Evolutionary conservation across 2,113 vertebrate genomes (phyloP).

Genomic region (Antigone vipio): DNA sequence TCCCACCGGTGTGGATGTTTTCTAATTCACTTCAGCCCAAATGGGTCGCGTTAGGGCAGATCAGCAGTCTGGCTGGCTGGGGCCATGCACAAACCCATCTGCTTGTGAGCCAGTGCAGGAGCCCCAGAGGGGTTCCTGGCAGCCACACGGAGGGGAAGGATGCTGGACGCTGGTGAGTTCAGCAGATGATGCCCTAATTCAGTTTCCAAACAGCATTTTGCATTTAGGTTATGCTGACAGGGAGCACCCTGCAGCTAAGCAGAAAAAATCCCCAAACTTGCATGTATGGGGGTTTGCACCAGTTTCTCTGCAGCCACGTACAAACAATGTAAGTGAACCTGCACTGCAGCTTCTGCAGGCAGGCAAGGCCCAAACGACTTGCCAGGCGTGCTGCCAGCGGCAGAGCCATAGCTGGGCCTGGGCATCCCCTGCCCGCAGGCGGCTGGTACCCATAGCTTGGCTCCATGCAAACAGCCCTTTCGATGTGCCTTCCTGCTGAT

Average conservation of each 20-base stretch:
- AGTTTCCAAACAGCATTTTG: background rate
- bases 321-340: background rate
- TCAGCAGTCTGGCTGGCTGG: background rate
- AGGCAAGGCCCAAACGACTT: background rate
- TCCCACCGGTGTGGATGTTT: background rate
- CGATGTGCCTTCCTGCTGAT: background rate
- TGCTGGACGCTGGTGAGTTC: background rate
- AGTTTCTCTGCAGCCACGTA: background rate
- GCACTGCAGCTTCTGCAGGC: background rate
- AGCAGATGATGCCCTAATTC: background rate
- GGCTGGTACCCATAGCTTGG: background rate
- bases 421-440: background rate
- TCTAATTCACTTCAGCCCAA: background rate
- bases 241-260: background rate
- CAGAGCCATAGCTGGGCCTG: background rate
- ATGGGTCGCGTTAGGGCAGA: background rate
- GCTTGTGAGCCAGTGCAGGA: background rate
- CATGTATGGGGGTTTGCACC: background rate
- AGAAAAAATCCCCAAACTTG: background rate
- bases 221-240: constrained; percentile 17
- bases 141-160: background rate
- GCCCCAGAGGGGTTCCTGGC: background rate
- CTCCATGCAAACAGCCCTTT: background rate
- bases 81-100: accelerated
- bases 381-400: accelerated